These are phyloP conservation scores for Eciton burchellii DNA, from an alignment of 1,140 invertebrate genomes.

Conservation along the genomic window DNA sequence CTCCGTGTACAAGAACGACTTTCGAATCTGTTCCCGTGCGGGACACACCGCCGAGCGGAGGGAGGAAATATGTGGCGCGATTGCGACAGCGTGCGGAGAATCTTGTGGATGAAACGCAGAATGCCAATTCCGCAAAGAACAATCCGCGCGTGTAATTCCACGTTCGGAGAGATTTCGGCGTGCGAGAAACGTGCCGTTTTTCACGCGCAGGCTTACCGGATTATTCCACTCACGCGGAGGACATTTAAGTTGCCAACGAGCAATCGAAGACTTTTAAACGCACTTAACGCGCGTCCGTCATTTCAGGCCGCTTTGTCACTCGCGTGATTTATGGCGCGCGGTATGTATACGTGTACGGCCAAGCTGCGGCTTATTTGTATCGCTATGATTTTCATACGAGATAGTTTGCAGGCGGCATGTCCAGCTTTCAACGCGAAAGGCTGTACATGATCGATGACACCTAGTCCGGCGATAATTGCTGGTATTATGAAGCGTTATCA, in stretches of 20 bases:
- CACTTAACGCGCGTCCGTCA: neutral
- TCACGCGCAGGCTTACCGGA: neutral
- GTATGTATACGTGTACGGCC: neutral
- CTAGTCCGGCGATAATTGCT: slow-evolving; percentile 71
- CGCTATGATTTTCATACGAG: slow-evolving; percentile 37
- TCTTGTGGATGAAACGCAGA: neutral
- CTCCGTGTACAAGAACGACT: slow-evolving; percentile 9
- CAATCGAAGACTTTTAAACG: neutral
- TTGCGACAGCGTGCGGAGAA: slow-evolving; percentile 1
- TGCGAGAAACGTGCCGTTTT: neutral
- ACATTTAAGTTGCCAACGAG: neutral
- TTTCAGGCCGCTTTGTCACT: neutral
- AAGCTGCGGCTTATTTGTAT: slow-evolving; percentile 35
- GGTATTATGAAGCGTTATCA: slow-evolving; percentile 75
- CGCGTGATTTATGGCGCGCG: slow-evolving; percentile 12
- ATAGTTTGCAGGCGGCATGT: slow-evolving; percentile 42
- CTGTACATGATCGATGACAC: slow-evolving; percentile 70
- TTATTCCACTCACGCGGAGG: neutral
- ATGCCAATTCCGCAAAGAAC: neutral
- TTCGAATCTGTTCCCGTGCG: slow-evolving; percentile 24
- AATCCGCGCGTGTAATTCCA: neutral
- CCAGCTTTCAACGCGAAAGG: slow-evolving; percentile 53
- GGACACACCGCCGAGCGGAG: neutral
- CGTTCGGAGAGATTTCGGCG: neutral
- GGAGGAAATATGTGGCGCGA: neutral